Evolutionary conservation across 2,888 invertebrate species (phyloP).

Genomic region (Aleiodes alternator): DNA sequence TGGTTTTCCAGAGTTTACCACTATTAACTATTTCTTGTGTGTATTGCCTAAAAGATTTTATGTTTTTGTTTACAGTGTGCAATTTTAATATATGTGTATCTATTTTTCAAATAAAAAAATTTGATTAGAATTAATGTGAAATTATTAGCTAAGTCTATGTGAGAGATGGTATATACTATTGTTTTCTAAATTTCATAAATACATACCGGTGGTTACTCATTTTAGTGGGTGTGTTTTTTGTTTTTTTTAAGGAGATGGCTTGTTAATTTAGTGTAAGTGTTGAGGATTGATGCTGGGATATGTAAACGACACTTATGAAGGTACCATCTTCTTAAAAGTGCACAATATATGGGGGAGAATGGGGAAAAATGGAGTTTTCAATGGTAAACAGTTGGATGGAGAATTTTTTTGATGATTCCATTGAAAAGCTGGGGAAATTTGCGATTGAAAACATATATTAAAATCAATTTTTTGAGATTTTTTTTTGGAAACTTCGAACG

Average conservation of each 20-base stretch:
- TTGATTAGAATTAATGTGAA: neutral
- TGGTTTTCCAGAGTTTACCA: constrained; percentile 26
- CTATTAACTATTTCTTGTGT: neutral
- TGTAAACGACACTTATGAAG: no score
- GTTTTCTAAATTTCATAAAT: neutral
- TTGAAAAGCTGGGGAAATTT: no score
- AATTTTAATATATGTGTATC: neutral
- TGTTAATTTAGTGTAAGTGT: neutral
- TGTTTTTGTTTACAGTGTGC: constrained; percentile 24
- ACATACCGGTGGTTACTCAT: neutral
- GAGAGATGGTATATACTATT: constrained; percentile 14
- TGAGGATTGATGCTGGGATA: no score
- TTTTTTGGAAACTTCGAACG: no score
- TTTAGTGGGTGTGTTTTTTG: no score
- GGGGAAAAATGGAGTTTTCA: neutral
- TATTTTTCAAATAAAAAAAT: no score
- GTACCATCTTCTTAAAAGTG: no score
- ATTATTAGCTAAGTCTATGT: neutral
- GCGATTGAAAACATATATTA: no score
- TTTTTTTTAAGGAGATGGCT: neutral
- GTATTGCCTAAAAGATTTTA: constrained; percentile 24
- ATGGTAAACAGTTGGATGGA: no score
- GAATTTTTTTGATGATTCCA: no score
- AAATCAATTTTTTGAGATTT: no score
- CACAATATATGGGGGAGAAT: no score